Evolutionary conservation across 2,113 vertebrate species (phyloP).

Genomic region (Poeciliopsis prolifica): DNA sequence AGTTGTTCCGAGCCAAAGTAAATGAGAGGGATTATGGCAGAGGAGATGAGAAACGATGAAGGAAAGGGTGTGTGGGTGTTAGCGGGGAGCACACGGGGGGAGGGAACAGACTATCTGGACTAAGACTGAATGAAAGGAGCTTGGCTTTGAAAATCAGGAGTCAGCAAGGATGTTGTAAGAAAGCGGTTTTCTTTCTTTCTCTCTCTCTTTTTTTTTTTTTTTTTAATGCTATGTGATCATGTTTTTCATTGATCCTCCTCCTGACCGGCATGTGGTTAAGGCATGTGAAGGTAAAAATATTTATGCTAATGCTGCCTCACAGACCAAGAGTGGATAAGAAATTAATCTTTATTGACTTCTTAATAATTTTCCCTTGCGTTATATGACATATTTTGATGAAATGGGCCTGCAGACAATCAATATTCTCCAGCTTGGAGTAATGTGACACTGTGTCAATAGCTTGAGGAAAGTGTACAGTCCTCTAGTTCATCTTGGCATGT

Average conservation of each 20-base stretch:
- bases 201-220: no score
- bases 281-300: slow-evolving; percentile 58
- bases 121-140: slow-evolving; percentile 49
- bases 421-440: slow-evolving; percentile 47
- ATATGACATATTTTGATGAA: slow-evolving; percentile 63
- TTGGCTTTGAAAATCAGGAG: slow-evolving; percentile 45
- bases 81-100: slow-evolving; percentile 12
- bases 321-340: slow-evolving; percentile 46
- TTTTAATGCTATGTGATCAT: slow-evolving; percentile 46
- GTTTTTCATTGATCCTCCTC: slow-evolving; percentile 65
- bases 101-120: slow-evolving; percentile 48
- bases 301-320: slow-evolving; percentile 58
- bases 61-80: slow-evolving; percentile 36
- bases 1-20: slow-evolving; percentile 68
- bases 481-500: slow-evolving; percentile 49
- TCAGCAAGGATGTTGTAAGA: slow-evolving; percentile 25
- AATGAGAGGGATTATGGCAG: slow-evolving; percentile 76
- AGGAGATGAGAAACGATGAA: slow-evolving; percentile 60
- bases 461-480: slow-evolving; percentile 31
- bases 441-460: slow-evolving; percentile 57
- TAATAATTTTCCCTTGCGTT: slow-evolving; percentile 60
- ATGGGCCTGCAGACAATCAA: slow-evolving; percentile 55
- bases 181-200: slow-evolving; percentile 32
- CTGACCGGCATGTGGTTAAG: slow-evolving; percentile 62
- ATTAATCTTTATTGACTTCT: slow-evolving; percentile 69